Percentiles rank a stretch among this genome's conserved stretches.
Conservation (phyloP, 2,113 vertebrate genomes). For the Mormyrus iriodes region DNA sequence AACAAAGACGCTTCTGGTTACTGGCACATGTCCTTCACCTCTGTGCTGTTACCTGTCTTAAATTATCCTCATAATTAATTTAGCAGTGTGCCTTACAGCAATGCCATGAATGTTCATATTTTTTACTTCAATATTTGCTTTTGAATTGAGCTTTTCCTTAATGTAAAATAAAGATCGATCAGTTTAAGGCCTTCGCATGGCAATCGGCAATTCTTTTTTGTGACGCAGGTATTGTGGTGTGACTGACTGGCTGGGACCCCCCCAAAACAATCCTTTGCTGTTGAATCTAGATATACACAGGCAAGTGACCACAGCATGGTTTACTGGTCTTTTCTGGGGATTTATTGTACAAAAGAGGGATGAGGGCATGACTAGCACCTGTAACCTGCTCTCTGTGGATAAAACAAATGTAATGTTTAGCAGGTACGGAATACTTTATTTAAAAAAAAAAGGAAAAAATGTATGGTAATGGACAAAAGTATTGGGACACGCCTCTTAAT, state of each 20-base stretch:
- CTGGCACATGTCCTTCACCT: background rate
- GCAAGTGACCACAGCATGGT: too few relatives aligned
- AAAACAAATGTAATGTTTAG: too few relatives aligned
- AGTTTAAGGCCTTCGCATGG: background rate
- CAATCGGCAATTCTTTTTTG: background rate
- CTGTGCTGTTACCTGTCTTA: background rate
- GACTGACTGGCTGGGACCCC: too few relatives aligned
- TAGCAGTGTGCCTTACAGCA: background rate
- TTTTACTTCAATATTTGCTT: background rate
- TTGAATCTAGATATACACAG: too few relatives aligned
- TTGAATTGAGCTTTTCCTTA: background rate
- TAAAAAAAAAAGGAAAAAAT: too few relatives aligned
- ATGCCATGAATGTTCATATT: background rate
- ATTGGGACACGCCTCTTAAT: background rate
- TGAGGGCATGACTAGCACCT: too few relatives aligned
- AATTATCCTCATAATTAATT: background rate
- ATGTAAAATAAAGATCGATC: background rate
- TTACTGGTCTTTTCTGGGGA: too few relatives aligned
- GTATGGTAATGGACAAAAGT: background rate
- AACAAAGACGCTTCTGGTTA: background rate
- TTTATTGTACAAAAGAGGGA: too few relatives aligned
- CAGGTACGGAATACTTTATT: too few relatives aligned
- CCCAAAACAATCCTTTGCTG: too few relatives aligned
- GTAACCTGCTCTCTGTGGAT: too few relatives aligned
- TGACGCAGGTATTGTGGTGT: background rate